A percentile compares a stretch with the other conserved stretches of the same genome.
Evolutionary conservation across 2,113 vertebrate genomes (phyloP).

Genomic region (Agapornis roseicollis): DNA sequence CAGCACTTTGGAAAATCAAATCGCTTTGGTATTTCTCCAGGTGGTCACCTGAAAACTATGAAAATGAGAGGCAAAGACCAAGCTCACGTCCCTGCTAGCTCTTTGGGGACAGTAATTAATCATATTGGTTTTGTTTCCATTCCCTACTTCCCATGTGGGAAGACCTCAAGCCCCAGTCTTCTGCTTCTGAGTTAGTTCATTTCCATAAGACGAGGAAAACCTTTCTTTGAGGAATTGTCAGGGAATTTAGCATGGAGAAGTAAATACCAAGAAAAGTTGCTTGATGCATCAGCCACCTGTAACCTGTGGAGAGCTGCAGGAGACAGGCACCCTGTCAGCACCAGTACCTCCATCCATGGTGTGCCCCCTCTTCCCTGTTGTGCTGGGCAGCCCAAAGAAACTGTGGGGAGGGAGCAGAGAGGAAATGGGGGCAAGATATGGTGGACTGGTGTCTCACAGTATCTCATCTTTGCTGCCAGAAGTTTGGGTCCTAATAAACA

Average conservation of each 20-base stretch:
- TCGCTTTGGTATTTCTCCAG: not conserved
- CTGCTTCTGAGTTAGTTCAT: not conserved
- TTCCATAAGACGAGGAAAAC: not conserved
- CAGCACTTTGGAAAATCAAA: not conserved
- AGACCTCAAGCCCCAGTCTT: not conserved
- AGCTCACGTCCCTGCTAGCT: not conserved
- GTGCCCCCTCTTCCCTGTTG: not conserved
- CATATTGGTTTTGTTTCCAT: not conserved
- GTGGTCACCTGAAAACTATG: not conserved
- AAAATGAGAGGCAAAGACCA: not conserved
- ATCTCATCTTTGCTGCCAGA: not conserved
- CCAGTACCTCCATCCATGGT: not conserved
- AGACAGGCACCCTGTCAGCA: fast-evolving
- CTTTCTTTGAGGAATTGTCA: not conserved
- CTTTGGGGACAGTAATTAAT: not conserved
- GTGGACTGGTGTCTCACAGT: fast-evolving
- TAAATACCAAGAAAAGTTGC: not conserved
- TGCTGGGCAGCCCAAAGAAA: not conserved
- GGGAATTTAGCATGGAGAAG: not conserved
- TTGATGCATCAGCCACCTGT: not conserved
- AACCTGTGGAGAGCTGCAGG: not conserved
- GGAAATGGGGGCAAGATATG: fast-evolving
- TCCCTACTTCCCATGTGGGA: not conserved
- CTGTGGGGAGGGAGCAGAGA: not conserved
- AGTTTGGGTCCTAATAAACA: not conserved